Conservation (phyloP, 2,797 vertebrate species). For the Pseudocheirus occidentalis region DNA sequence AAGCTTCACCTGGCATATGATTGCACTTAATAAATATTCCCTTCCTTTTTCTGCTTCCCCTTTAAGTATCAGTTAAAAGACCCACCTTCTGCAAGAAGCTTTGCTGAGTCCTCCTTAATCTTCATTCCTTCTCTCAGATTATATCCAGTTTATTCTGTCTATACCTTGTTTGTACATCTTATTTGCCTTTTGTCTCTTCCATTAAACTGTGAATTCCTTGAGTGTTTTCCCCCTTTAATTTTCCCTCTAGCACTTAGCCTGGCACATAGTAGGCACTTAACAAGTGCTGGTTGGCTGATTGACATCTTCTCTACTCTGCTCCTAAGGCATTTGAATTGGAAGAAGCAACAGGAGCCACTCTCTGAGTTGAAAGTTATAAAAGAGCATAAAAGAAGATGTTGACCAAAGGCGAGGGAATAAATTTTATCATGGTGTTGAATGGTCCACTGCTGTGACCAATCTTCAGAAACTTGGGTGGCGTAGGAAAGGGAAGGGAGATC, state of each 20-base stretch:
- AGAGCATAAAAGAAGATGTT: neutral
- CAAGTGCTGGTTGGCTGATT: neutral
- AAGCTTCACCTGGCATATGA: neutral
- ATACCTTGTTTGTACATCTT: neutral
- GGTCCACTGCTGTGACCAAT: neutral
- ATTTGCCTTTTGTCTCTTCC: neutral
- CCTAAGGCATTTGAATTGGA: neutral
- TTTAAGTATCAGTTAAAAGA: neutral
- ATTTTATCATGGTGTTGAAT: neutral
- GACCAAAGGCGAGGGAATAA: neutral
- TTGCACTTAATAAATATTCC: neutral
- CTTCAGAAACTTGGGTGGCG: neutral
- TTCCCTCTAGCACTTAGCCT: neutral
- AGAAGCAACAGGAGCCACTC: neutral
- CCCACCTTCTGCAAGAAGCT: neutral
- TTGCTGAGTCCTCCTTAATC: neutral
- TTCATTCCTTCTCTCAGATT: neutral
- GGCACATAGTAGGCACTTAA: neutral
- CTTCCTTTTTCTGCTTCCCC: neutral
- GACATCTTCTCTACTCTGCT: neutral
- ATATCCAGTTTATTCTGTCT: neutral
- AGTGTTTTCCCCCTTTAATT: neutral
- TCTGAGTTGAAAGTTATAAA: neutral
- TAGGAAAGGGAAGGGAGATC: constrained; percentile 10
- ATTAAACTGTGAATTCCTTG: neutral